Evolutionary conservation across 2,797 vertebrate species (phyloP), one percentile per base, ranked within the genome.

Genomic region (Chaetophractus vellerosus): DNA sequence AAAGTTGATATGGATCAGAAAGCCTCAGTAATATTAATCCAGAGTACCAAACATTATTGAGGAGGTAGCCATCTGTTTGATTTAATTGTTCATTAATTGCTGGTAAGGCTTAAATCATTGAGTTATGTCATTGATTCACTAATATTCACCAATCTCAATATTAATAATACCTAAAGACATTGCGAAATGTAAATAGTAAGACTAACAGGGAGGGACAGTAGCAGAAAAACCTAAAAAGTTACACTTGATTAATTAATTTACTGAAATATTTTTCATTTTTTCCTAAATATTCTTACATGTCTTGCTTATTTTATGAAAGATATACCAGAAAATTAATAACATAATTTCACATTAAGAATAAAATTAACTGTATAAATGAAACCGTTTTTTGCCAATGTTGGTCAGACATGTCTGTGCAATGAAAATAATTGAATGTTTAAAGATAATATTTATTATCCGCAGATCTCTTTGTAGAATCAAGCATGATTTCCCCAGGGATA

Each of bases 391-490:
- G 23, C 48, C 9, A 83, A 2, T 85, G 6, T 61, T 82, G n/a
- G 14, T 15, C 26, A 38, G 41, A 48, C 1, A 33, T 64, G 48
- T 11, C 8, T 64, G 72, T 3, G 1, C 8, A 63, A 19, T 87
- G 16, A 9, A 88, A 93, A 63, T 50, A 38, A 50, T 31, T 84
- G 69, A 91, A 71, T 33, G 4, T 26, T 71, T 89, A 78, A 93
- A 93, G 38, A 14, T 33, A 88, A 61, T 80, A 84, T 82, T 85
- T 76, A n/a, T 80, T 81, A 78, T 11, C 23, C 72, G 14, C 9
- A 94, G 89, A 81, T 86, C 89, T 72, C 11, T 28, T 71, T 52
- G 83, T 36, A 23, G 31, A 94, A 59, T 82, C 28, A 41, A 94
- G 0, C 75, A 5, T 11, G 52, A 78, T 59, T 81, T 19, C 11